A percentile compares a stretch with the other conserved stretches of the same genome.
These are phyloP conservation scores for Tenthredo amoena DNA, from an alignment of 2,888 invertebrate genomes.

Conservation along the genomic window DNA sequence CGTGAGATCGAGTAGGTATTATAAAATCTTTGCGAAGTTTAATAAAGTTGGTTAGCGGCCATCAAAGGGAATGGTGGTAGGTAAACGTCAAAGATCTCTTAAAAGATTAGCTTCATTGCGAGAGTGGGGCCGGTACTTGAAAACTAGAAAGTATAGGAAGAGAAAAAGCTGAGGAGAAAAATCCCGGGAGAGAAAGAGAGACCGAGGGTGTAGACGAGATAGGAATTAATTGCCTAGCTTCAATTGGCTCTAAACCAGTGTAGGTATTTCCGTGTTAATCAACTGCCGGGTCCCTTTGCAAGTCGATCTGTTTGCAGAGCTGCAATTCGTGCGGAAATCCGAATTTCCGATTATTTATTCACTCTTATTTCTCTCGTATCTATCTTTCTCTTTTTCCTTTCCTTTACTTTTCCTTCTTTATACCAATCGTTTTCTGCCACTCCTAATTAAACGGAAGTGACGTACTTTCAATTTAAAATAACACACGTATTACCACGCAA, in stretches of 20 bases:
- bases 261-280: conserved; percentile 10
- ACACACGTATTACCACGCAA: no score
- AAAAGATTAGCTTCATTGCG: conserved; percentile 42
- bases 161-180: neutral
- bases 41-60: conserved; percentile 17
- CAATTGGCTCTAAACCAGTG: neutral
- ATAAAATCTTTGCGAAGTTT: neutral
- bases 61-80: conserved; percentile 34
- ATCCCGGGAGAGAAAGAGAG: neutral
- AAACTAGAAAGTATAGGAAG: conserved; percentile 8
- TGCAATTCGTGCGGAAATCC: neutral
- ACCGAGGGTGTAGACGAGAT: neutral
- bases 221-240: conserved; percentile 30
- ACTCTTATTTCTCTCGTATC: neutral
- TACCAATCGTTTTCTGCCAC: neutral
- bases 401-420: no score
- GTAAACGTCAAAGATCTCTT: conserved; percentile 47
- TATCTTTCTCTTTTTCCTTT: no score
- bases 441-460: neutral
- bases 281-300: neutral
- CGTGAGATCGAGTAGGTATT: neutral
- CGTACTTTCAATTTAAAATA: neutral
- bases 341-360: conserved; percentile 9
- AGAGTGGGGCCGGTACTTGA: conserved; percentile 14
- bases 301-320: conserved; percentile 7